These are phyloP conservation scores for Rotaria sp. DNA, from an alignment of 2,888 invertebrate genomes.

Conservation along the genomic window DNA sequence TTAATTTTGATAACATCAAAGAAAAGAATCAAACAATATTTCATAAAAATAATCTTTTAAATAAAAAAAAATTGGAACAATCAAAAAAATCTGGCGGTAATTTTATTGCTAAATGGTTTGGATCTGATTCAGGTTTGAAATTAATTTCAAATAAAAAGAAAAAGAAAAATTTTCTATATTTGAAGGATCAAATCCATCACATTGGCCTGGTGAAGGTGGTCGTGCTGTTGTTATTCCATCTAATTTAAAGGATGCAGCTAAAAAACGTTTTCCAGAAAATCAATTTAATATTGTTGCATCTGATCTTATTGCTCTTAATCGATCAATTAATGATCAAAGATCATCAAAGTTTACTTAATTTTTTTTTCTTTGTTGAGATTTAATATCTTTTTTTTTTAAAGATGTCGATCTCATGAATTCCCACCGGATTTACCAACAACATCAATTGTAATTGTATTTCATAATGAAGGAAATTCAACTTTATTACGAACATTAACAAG, in stretches of 20 bases:
- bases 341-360: conserved; percentile 23
- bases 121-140: not conserved
- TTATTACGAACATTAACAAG: conserved; percentile 47
- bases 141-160: not conserved
- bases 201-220: conserved; percentile 82
- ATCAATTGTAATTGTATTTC: conserved; percentile 39
- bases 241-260: conserved; percentile 76
- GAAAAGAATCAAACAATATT: conserved; percentile 28
- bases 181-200: conserved; percentile 51
- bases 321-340: conserved; percentile 84
- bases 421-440: conserved; percentile 35
- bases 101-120: conserved; percentile 12
- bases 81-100: too few species aligned
- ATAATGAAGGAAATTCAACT: conserved; percentile 41
- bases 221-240: conserved; percentile 78
- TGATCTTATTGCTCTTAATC: conserved; percentile 90
- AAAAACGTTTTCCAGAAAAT: conserved; percentile 92
- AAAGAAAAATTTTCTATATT: not conserved
- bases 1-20: not conserved
- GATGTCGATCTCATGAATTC: conserved; percentile 30
- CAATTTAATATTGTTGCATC: conserved; percentile 96
- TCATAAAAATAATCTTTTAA: not conserved
- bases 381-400: conserved; percentile 6
- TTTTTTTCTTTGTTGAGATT: conserved; percentile 32
- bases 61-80: not conserved